Evolutionary conservation across 2,113 vertebrate species (phyloP), one percentile per base, ranked within the genome.

Genomic region (Chauna torquata): DNA sequence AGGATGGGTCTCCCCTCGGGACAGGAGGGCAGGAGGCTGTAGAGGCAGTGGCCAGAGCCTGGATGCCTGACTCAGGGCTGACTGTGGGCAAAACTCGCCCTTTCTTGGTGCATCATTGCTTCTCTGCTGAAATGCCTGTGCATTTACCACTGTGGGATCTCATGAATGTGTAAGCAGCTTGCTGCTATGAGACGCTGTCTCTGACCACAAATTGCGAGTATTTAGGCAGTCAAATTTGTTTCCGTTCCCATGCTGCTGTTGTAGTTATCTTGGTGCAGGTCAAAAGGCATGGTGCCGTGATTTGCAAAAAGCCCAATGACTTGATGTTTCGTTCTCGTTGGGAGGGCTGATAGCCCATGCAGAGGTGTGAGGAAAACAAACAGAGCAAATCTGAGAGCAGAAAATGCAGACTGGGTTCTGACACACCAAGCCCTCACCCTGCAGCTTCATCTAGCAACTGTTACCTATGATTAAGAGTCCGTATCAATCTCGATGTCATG

Each of bases 401-500:
- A 62, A 61, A 83, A 86, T 8, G 74, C 77, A 34, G 70, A 12
- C 4, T 3, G 69, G 65, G 44, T 42, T 66, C 57, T 25, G 54
- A 28, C 71, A 38, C 42, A 28, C 40, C 58, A 6, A 36, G 19
- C 38, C 80, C 61, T 83, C 13, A 3, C 54, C 57, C 70, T 38
- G 54, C 42, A 71, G 54, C 86, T 85, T 58, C 70, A 45, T 42
- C 58, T 76, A 89, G 75, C 66, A 94, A 92, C 81, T 85, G 91
- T 58, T 94, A 94, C 92, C 92, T 95, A 62, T 94, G 97, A 95
- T 87, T 82, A 82, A 96, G 94, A 20, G 42, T 85, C 84, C 4
- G 0, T 91, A 85, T 92, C 86, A 95, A 85, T 95, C 77, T 84
- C 8, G 3, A 72, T 76, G 83, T 92, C 95, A 70, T 76, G 81